phyloP scores from a whole-genome alignment of 2,888 invertebrate species.

The Pollenia angustigena region DNA sequence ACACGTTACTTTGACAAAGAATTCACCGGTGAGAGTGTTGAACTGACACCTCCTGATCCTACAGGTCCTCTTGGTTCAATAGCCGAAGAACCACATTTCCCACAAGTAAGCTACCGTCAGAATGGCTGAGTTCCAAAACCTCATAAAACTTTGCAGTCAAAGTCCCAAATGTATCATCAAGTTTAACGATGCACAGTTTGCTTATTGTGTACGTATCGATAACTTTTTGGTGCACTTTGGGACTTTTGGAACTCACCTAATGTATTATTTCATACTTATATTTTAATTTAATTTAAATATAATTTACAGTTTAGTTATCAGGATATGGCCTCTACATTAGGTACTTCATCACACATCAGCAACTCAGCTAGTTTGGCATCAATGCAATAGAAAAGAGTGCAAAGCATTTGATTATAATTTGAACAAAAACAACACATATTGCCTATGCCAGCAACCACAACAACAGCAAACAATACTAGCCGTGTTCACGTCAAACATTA shows the following conservation, averaged over 20 bases:
- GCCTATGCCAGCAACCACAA: constrained; percentile 69
- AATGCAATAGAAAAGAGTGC: constrained; percentile 83
- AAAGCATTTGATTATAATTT: constrained; percentile 71
- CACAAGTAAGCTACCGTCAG: constrained; percentile 82
- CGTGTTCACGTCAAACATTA: constrained; percentile 63
- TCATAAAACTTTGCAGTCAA: not conserved
- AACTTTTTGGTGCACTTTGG: too few species aligned
- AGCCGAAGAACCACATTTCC: constrained; percentile 89
- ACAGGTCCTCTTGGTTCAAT: constrained; percentile 86
- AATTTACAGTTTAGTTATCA: constrained; percentile 91
- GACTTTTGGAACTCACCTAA: too few species aligned
- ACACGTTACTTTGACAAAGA: constrained; percentile 99
- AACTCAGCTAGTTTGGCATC: constrained; percentile 85
- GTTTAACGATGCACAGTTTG: not conserved
- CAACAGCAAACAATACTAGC: constrained; percentile 61
- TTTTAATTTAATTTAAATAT: not conserved
- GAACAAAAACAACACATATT: constrained; percentile 58
- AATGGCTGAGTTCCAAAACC: not conserved
- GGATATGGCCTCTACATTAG: constrained; percentile 88
- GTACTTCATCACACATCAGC: constrained; percentile 87
- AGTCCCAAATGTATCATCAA: not conserved
- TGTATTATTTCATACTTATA: not conserved
- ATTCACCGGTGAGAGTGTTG: constrained; percentile 98
- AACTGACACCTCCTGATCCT: constrained; percentile 96
- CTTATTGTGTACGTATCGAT: too few species aligned